Base-by-base conservation (phyloP, 2,113 vertebrate species). In the Megalops atlanticus region DNA sequence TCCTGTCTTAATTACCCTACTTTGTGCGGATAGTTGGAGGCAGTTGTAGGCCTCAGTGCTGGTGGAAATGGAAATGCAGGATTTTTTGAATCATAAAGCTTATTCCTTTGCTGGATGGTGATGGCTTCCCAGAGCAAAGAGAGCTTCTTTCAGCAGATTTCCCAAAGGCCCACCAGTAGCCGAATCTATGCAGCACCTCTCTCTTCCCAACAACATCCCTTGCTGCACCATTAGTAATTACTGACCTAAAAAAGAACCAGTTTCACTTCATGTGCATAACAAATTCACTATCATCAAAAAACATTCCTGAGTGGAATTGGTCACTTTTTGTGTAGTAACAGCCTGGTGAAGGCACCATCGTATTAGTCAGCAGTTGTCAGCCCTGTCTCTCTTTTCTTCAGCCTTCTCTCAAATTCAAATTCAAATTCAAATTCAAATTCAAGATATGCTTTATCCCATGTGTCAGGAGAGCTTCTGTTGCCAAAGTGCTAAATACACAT, bases 221-320 rank as follows among this genome's bases (percentile, higher is more conserved):
- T 87, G 84, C 81, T 36, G 80, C 75, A 75, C 79, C 75, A 84
- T 80, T 86, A 86, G 86, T 86, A 88, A 89, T 79, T 52, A 77
- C 36, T 68, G 18, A 52, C 81, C 45, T 78, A 74, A 79, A 77
- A 84, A 54, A 81, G 74, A 77, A 76, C 68, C 49, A 77, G 54
- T 73, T 80, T 38, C 79, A 78, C 79, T 70, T 64, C 40, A 74
- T 64, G 75, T 39, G 41, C 64, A 70, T 47, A 77, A 76, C 39
- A 58, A 74, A 74, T 76, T 72, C 76, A 64, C 76, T 82, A n/a
- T n/a, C 71, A 72, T 70, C 73, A 74, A 64, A 79, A 68, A 76
- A 79, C 54, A 84, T 78, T 71, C 79, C 73, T 73, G 69, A 73
- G 69, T 73, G 70, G 40, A 38, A 39, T 73, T 80, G 74, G 54